Evolutionary conservation across 2,797 vertebrate species (phyloP).

Genomic region (Eurystomus glaucurus): DNA sequence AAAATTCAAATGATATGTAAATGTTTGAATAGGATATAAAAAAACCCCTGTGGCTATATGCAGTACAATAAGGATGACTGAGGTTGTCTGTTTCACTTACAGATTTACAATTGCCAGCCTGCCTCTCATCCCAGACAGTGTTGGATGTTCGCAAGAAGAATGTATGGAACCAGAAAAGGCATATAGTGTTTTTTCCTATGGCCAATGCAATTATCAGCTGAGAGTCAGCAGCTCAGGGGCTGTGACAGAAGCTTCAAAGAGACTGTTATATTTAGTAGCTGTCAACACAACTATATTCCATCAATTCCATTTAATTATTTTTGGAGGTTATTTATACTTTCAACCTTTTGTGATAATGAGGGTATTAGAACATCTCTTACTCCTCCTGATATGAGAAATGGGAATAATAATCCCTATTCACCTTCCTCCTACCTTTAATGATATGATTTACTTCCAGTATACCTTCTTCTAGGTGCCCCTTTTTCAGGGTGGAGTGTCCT

Average conservation of each 20-base stretch:
- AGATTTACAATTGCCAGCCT: neutral
- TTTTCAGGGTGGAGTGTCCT: neutral
- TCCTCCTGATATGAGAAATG: neutral
- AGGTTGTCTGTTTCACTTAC: neutral
- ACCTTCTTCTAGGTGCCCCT: neutral
- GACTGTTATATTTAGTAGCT: neutral
- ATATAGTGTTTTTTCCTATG: neutral
- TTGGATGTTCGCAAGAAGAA: neutral
- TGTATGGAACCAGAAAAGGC: neutral
- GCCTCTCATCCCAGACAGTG: neutral
- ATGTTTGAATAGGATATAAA: neutral
- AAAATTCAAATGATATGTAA: neutral
- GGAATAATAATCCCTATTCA: neutral
- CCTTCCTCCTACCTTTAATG: neutral
- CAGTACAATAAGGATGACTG: neutral
- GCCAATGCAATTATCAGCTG: neutral
- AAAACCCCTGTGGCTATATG: fast-evolving
- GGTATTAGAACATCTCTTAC: neutral
- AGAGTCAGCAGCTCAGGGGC: neutral
- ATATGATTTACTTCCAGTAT: neutral
- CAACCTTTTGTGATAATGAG: neutral
- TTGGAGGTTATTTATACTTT: neutral
- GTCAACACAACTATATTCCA: neutral
- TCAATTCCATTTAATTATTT: neutral
- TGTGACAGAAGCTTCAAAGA: neutral